Percentiles rank a stretch among this genome's conserved stretches.
Conservation (phyloP, 2,888 invertebrate genomes). For the Octodonta nipae region DNA sequence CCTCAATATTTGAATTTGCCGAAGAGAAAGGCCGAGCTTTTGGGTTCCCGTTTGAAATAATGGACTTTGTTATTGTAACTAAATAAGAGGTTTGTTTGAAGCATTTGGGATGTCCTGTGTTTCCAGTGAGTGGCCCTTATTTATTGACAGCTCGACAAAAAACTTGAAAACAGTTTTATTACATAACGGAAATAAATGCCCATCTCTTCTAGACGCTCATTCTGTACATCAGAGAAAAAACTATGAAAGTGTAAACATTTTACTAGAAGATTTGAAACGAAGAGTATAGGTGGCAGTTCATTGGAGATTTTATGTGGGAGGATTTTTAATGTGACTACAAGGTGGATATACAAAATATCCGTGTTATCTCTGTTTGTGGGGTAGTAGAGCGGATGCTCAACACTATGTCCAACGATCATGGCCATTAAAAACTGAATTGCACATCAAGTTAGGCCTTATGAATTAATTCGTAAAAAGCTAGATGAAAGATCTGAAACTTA, state of each 20-base stretch:
- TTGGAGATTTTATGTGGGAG: background rate
- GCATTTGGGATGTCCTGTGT: too few relatives aligned
- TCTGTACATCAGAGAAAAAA: constrained; percentile 19
- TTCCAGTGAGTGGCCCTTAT: background rate
- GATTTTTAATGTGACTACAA: background rate
- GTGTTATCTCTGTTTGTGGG: constrained; percentile 16
- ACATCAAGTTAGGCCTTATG: background rate
- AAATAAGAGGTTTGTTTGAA: too few relatives aligned
- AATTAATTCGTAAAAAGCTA: background rate
- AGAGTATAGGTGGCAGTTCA: too few relatives aligned
- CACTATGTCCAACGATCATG: constrained; percentile 13
- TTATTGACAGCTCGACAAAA: background rate
- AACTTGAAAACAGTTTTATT: constrained; percentile 14
- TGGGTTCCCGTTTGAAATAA: too few relatives aligned
- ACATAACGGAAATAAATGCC: constrained; percentile 19
- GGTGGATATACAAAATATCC: constrained; percentile 16
- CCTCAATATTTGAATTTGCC: too few relatives aligned
- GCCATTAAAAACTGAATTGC: constrained; percentile 9
- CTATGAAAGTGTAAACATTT: background rate
- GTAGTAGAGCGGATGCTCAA: constrained; percentile 10
- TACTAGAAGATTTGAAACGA: too few relatives aligned
- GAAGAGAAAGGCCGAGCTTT: too few relatives aligned
- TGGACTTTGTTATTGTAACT: too few relatives aligned
- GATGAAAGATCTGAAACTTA: background rate
- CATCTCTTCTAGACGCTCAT: constrained; percentile 23